Percentiles rank a stretch among this genome's conserved stretches.
phyloP scores from a whole-genome alignment of 2,888 invertebrate genomes.

The Ypsolopha scabrella region DNA sequence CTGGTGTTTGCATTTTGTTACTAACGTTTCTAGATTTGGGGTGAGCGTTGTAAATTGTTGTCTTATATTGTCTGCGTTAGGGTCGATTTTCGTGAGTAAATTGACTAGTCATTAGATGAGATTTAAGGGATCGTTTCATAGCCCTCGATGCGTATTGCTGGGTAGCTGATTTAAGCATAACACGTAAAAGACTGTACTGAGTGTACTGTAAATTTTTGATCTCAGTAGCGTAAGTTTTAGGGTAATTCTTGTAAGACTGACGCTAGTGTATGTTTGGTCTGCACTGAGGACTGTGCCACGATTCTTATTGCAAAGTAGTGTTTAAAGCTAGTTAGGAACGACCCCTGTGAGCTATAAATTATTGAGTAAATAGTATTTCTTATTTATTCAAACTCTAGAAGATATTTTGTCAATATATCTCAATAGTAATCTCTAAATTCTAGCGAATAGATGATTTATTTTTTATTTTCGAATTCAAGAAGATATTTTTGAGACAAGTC shows the following conservation, averaged over 20 bases:
- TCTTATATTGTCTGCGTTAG: background rate
- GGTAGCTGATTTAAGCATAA: constrained; percentile 19
- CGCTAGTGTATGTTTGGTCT: constrained; percentile 25
- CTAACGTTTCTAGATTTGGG: background rate
- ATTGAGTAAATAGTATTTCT: background rate
- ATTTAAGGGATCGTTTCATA: background rate
- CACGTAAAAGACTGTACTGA: constrained; percentile 6
- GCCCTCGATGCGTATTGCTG: background rate
- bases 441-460: constrained; percentile 20
- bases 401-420: constrained; percentile 6
- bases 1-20: background rate
- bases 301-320: constrained; percentile 1
- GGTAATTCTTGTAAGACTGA: constrained; percentile 33
- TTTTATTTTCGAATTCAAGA: constrained; percentile 28
- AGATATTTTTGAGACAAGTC: constrained; percentile 24
- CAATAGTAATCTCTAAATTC: constrained; percentile 11
- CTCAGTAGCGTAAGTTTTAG: constrained; percentile 26
- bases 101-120: background rate
- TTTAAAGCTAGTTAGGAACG: background rate
- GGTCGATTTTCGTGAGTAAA: background rate
- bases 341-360: background rate
- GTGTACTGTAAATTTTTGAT: constrained; percentile 15
- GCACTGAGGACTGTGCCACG: constrained; percentile 16
- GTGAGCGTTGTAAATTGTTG: background rate
- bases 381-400: constrained; percentile 2